A percentile compares a stretch with the other conserved stretches of the same genome.
phyloP scores from a whole-genome alignment of 2,113 vertebrate species.

The Pagrus major region DNA sequence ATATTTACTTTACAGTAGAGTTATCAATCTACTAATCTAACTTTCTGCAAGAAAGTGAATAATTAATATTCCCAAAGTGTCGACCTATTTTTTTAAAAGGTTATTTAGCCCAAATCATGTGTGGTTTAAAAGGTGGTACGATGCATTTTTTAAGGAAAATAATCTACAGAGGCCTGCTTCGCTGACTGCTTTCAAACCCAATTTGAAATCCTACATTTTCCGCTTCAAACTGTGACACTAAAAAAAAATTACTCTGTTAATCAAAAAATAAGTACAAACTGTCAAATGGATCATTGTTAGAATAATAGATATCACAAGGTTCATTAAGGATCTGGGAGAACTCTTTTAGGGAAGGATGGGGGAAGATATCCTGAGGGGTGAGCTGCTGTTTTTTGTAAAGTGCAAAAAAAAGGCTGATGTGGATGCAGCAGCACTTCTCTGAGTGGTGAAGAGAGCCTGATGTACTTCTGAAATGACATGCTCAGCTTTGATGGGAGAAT shows the following conservation, averaged over 20 bases:
- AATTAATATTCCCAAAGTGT: neutral
- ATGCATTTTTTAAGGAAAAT: neutral
- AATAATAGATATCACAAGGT: neutral
- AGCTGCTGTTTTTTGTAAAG: neutral
- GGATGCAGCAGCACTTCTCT: neutral
- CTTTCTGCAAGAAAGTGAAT: neutral
- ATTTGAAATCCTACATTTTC: neutral
- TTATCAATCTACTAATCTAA: neutral
- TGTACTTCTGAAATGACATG: constrained; percentile 48
- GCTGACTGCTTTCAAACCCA: neutral
- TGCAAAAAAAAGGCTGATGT: constrained; percentile 21
- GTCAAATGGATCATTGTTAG: neutral
- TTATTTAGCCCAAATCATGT: neutral
- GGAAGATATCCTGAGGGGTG: neutral
- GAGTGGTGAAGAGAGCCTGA: constrained; percentile 1
- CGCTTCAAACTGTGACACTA: neutral
- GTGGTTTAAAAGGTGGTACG: neutral
- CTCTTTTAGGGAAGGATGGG: neutral
- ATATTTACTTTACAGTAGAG: neutral
- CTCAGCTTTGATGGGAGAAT: constrained; percentile 70
- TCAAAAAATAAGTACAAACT: neutral
- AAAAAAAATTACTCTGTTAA: neutral
- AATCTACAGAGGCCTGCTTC: neutral
- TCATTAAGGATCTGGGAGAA: neutral
- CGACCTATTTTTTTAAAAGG: neutral